Conservation (phyloP, 2,888 invertebrate genomes). For the Drosophila pullipes region DNA sequence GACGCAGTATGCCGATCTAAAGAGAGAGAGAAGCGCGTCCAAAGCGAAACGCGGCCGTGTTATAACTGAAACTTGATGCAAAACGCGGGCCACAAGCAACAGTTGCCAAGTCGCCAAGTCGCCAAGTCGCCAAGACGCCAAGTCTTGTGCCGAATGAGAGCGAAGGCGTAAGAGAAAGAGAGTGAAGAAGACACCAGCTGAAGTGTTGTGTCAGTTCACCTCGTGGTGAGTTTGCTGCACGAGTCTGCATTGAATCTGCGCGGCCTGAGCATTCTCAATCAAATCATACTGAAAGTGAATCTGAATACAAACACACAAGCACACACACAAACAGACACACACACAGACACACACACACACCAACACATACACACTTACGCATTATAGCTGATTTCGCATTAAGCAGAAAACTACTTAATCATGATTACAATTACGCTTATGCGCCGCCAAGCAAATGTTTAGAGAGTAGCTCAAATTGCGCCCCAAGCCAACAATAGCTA, state of each 20-base stretch:
- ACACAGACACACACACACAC: background rate
- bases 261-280: slow-evolving; percentile 73
- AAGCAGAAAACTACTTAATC: slow-evolving; percentile 56
- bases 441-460: slow-evolving; percentile 27
- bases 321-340: background rate
- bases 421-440: slow-evolving; percentile 43
- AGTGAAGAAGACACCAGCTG: slow-evolving; percentile 40
- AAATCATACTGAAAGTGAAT: slow-evolving; percentile 72
- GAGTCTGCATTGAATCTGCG: slow-evolving; percentile 16
- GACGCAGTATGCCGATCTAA: slow-evolving; percentile 4
- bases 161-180: slow-evolving; percentile 22
- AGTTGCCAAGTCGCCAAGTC: slow-evolving; percentile 63
- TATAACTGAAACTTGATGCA: slow-evolving; percentile 81
- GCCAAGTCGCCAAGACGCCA: slow-evolving; percentile 18
- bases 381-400: slow-evolving; percentile 57
- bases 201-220: slow-evolving; percentile 31
- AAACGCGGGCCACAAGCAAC: slow-evolving; percentile 41
- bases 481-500: slow-evolving; percentile 44
- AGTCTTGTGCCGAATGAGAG: slow-evolving; percentile 13
- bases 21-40: slow-evolving; percentile 71
- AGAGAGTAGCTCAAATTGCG: slow-evolving; percentile 61
- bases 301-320: slow-evolving; percentile 55
- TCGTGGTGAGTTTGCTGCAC: slow-evolving; percentile 47
- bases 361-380: slow-evolving; percentile 3
- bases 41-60: slow-evolving; percentile 75